Conservation (phyloP, 2,888 invertebrate genomes). For the Leptinotarsa haldemani region DNA sequence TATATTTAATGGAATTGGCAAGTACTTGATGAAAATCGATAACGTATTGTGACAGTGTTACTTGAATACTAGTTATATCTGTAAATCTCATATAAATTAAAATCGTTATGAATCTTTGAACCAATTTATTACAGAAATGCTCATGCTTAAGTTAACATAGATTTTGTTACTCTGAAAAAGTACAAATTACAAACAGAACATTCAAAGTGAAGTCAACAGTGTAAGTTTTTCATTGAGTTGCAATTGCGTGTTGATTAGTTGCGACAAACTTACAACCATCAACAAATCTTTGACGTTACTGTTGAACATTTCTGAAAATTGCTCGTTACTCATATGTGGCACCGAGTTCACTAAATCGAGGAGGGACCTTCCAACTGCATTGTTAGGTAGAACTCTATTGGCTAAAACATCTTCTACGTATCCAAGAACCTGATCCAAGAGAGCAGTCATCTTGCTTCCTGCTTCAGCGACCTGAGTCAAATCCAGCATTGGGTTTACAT, state of each 20-base stretch:
- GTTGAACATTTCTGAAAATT: conserved; percentile 95
- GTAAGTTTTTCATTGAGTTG: conserved; percentile 96
- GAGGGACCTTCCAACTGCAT: conserved; percentile 89
- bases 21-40: too few species aligned
- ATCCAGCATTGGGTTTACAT: conserved; percentile 68
- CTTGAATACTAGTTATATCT: too few species aligned
- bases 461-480: conserved; percentile 89
- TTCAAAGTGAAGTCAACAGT: conserved; percentile 76
- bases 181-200: conserved; percentile 53
- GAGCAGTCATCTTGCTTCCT: conserved; percentile 78
- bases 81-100: too few species aligned
- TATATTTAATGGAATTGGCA: too few species aligned
- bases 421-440: conserved; percentile 81
- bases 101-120: too few species aligned
- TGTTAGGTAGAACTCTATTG: conserved; percentile 81
- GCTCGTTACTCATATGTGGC: conserved; percentile 89
- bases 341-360: conserved; percentile 92
- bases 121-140: too few species aligned
- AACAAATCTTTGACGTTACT: conserved; percentile 96
- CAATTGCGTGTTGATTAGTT: conserved; percentile 95
- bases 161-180: neutral
- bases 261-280: conserved; percentile 96
- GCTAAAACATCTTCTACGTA: conserved; percentile 95
- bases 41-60: too few species aligned
- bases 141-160: neutral